Evolutionary conservation across 2,888 invertebrate genomes (phyloP).

Genomic region (Pemphredon lugubris): DNA sequence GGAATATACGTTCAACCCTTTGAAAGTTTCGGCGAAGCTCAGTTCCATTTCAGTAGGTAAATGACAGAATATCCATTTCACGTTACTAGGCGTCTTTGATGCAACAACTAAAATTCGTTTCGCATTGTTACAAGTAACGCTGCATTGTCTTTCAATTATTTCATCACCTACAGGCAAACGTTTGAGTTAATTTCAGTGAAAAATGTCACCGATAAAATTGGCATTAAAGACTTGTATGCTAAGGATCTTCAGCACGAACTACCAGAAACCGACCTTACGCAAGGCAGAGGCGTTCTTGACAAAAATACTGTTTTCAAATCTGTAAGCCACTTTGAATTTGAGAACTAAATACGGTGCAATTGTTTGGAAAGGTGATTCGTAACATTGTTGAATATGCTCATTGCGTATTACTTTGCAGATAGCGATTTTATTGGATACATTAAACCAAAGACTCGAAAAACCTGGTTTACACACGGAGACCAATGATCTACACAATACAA

Average conservation of each 20-base stretch:
- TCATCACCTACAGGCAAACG: slow-evolving; percentile 67
- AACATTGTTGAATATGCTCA: no score
- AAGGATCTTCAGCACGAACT: slow-evolving; percentile 72
- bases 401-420: slow-evolving; percentile 70
- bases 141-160: not conserved
- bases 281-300: slow-evolving; percentile 71
- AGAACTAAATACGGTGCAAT: no score
- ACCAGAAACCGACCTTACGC: slow-evolving; percentile 75
- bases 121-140: not conserved
- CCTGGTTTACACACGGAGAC: slow-evolving; percentile 76
- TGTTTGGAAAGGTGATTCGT: no score
- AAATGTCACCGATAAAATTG: slow-evolving; percentile 58
- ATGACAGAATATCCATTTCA: slow-evolving; percentile 8
- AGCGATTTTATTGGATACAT: slow-evolving; percentile 72
- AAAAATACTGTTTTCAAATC: slow-evolving; percentile 71
- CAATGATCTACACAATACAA: slow-evolving; percentile 80
- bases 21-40: slow-evolving; percentile 80
- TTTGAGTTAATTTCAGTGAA: slow-evolving; percentile 69
- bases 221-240: slow-evolving; percentile 59
- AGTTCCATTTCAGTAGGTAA: slow-evolving; percentile 76
- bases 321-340: slow-evolving; percentile 68
- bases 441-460: slow-evolving; percentile 77
- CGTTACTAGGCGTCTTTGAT: no score
- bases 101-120: no score
- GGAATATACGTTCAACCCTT: slow-evolving; percentile 80